A percentile compares a stretch with the other conserved stretches of the same genome.
Conservation (phyloP, 2,797 vertebrate species). For the Otolemur crassicaudatus region DNA sequence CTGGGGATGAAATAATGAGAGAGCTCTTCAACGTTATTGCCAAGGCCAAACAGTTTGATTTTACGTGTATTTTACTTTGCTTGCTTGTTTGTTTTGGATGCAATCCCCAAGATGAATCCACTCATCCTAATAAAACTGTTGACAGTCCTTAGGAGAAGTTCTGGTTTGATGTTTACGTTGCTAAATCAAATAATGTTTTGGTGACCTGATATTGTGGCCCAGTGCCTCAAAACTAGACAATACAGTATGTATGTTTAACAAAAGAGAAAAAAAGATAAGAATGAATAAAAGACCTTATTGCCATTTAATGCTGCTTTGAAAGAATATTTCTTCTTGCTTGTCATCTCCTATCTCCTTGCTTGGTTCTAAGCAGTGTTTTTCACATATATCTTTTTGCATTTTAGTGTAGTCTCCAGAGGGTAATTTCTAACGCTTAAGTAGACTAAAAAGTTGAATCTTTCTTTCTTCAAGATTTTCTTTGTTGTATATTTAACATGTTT, state of each 20-base stretch:
- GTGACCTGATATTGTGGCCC: background rate
- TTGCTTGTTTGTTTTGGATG: slow-evolving; percentile 48
- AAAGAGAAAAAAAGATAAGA: background rate
- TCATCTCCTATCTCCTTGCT: slow-evolving; percentile 31
- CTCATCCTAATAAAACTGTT: slow-evolving; percentile 20
- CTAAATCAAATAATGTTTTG: slow-evolving; percentile 44
- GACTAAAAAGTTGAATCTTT: slow-evolving; percentile 37
- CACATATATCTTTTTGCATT: slow-evolving; percentile 6
- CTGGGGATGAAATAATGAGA: background rate
- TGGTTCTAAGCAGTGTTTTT: slow-evolving; percentile 33
- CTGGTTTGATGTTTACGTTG: slow-evolving; percentile 38
- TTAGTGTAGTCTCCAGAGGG: background rate
- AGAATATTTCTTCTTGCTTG: background rate
- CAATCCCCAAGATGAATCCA: background rate
- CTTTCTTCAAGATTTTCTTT: slow-evolving; percentile 51
- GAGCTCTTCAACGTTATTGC: background rate
- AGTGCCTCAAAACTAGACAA: slow-evolving; percentile 20
- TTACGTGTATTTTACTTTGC: slow-evolving; percentile 6
- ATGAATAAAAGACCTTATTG: background rate
- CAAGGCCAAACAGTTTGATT: background rate
- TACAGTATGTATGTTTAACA: background rate
- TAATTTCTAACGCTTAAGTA: slow-evolving; percentile 23
- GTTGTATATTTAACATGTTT: slow-evolving; percentile 7
- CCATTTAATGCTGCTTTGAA: background rate
- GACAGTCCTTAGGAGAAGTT: slow-evolving; percentile 48